Percentiles rank a stretch among this genome's conserved stretches.
phyloP scores from a whole-genome alignment of 2,113 vertebrate genomes.

The Jaculus jaculus region DNA sequence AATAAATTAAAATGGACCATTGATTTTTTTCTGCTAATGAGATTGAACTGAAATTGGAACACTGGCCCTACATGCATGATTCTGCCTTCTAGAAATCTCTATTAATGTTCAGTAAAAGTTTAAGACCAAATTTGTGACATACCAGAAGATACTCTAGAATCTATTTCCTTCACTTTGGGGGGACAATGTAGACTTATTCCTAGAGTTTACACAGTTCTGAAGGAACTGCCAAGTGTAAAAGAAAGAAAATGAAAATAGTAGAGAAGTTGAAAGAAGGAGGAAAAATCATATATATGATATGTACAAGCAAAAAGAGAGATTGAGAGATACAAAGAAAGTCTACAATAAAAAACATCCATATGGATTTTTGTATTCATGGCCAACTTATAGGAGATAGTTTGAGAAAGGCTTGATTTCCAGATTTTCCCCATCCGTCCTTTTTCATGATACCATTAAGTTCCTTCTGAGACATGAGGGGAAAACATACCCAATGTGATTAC shows the following conservation, averaged over 20 bases:
- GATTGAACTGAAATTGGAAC: neutral
- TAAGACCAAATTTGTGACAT: neutral
- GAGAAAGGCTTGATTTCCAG: neutral
- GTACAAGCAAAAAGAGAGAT: neutral
- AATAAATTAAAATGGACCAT: conserved; percentile 19
- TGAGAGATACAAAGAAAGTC: neutral
- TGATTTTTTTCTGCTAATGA: neutral
- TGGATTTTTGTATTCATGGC: neutral
- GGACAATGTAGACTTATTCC: neutral
- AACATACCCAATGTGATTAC: neutral
- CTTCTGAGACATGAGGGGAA: neutral
- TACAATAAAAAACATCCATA: neutral
- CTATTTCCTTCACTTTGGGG: neutral
- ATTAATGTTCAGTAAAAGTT: neutral
- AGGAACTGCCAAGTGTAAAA: neutral
- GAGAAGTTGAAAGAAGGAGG: neutral
- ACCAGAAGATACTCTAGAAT: neutral
- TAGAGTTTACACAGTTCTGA: neutral
- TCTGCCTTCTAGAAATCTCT: neutral
- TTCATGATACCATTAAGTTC: neutral
- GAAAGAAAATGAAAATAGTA: neutral
- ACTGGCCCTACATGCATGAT: neutral
- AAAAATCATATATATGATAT: neutral
- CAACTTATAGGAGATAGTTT: neutral
- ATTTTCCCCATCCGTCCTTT: neutral